Conservation (phyloP, 2,113 vertebrate species). For the Datnioides undecimradiatus region DNA sequence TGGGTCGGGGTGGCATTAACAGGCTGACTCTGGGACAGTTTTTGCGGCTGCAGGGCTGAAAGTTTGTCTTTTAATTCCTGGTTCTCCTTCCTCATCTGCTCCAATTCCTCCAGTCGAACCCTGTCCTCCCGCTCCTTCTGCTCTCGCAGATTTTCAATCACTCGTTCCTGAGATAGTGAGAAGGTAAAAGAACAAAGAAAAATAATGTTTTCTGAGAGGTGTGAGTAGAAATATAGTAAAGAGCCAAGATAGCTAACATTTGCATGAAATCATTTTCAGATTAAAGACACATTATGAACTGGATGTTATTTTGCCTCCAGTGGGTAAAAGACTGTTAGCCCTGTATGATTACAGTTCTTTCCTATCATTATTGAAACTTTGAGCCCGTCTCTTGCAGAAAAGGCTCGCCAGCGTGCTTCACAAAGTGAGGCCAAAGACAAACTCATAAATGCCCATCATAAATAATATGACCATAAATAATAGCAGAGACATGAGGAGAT, state of each 20-base stretch:
- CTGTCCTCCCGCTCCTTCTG: constrained; percentile 93
- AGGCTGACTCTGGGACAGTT: constrained; percentile 50
- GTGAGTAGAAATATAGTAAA: neutral
- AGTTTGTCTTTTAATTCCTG: constrained; percentile 94
- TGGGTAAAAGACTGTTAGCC: constrained; percentile 24
- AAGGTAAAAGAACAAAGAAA: neutral
- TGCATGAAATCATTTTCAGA: neutral
- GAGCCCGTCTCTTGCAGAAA: constrained; percentile 1
- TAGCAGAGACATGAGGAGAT: constrained; percentile 35
- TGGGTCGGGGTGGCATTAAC: constrained; percentile 37
- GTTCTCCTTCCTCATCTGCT: constrained; percentile 94
- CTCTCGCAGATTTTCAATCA: constrained; percentile 96
- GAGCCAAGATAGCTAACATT: constrained; percentile 3
- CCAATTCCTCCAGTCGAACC: constrained; percentile 91
- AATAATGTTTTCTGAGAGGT: neutral
- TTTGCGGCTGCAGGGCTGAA: constrained; percentile 85
- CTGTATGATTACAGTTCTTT: constrained; percentile 33
- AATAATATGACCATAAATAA: constrained; percentile 70
- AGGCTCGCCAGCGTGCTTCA: constrained; percentile 26
- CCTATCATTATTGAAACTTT: constrained; percentile 44
- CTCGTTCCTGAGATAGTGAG: constrained; percentile 88
- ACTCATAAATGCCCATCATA: constrained; percentile 70
- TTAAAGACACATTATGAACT: constrained; percentile 11
- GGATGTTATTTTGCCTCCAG: constrained; percentile 16
- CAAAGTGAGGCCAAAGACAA: constrained; percentile 62